Evolutionary conservation across 2,113 vertebrate species (phyloP).

Genomic region (Excalfactoria chinensis): DNA sequence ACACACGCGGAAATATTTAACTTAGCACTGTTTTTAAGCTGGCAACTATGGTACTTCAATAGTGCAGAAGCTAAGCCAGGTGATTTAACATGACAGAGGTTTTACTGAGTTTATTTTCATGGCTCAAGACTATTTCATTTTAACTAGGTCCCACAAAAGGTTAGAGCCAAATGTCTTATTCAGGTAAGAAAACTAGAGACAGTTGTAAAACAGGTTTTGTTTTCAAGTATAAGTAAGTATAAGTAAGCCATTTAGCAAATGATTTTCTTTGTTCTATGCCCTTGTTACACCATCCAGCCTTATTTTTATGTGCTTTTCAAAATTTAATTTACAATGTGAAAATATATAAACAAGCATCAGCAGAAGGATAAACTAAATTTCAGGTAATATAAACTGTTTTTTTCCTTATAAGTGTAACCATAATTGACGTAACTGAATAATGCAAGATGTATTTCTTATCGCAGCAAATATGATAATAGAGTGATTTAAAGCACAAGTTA

Average conservation of each 20-base stretch:
- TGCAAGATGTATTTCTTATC: slow-evolving; percentile 20
- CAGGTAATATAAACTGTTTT: slow-evolving; percentile 25
- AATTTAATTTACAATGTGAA: slow-evolving; percentile 20
- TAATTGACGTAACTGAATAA: slow-evolving; percentile 47
- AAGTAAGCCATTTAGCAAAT: neutral
- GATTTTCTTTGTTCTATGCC: neutral
- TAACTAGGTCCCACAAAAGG: neutral
- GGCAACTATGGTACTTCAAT: neutral
- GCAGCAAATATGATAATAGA: slow-evolving; percentile 24
- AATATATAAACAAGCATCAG: slow-evolving; percentile 7
- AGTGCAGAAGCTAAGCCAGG: neutral
- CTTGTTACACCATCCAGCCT: neutral
- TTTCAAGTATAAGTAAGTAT: neutral
- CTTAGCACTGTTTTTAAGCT: neutral
- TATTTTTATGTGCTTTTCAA: neutral
- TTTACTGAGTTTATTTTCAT: neutral
- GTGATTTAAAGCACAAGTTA: slow-evolving; percentile 55
- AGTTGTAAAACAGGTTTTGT: neutral
- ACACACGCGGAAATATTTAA: neutral
- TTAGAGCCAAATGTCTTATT: neutral
- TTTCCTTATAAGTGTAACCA: slow-evolving; percentile 15
- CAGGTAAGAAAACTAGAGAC: neutral
- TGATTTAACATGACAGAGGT: neutral
- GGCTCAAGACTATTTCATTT: neutral
- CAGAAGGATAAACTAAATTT: neutral